Evolutionary conservation across 2,113 vertebrate genomes (phyloP).

Genomic region (Ellobius talpinus): DNA sequence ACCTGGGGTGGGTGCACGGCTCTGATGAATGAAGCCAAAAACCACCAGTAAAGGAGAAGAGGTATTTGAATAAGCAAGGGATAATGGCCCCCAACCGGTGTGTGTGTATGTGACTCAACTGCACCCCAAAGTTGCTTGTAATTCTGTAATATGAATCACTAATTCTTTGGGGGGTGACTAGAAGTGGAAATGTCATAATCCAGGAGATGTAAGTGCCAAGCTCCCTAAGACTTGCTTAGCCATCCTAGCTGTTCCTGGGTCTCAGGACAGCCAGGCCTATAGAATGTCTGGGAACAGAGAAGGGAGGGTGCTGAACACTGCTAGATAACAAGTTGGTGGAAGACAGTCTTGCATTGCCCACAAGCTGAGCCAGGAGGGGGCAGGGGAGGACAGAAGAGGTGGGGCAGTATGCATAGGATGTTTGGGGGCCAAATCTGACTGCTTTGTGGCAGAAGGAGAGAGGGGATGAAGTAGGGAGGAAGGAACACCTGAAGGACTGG

Average conservation of each 20-base stretch:
- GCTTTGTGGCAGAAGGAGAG: neutral
- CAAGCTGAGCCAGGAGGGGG: neutral
- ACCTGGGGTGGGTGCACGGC: neutral
- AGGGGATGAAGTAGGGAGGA: neutral
- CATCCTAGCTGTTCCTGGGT: neutral
- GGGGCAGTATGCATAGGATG: rapidly evolving
- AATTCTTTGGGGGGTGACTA: neutral
- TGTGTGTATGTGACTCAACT: neutral
- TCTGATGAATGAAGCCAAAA: neutral
- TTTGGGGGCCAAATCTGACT: neutral
- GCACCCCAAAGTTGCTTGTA: neutral
- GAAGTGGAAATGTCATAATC: neutral
- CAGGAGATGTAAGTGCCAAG: neutral
- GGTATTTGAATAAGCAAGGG: neutral
- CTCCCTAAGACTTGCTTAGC: neutral
- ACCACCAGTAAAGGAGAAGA: neutral
- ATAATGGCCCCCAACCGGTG: neutral
- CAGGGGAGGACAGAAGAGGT: neutral
- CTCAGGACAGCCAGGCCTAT: neutral
- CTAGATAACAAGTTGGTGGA: neutral
- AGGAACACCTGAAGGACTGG: neutral
- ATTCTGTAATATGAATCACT: neutral
- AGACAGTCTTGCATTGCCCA: neutral
- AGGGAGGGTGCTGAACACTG: neutral
- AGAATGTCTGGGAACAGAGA: neutral